Base-by-base conservation (phyloP, 2,113 vertebrate species). In the Phalacrocorax pelagicus region DNA sequence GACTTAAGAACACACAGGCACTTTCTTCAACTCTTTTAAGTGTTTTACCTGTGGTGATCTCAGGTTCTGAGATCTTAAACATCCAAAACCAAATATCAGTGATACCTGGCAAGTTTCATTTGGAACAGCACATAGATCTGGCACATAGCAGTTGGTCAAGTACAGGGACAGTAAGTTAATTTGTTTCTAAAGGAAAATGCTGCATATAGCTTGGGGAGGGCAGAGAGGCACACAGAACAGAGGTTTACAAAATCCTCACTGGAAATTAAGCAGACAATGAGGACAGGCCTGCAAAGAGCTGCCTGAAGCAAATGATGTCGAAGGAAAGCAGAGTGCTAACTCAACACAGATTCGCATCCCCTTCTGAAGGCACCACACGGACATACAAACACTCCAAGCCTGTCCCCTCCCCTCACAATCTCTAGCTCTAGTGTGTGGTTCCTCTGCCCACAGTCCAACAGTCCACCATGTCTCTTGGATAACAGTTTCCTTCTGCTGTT, bases 381-480 rank as follows among this genome's bases (percentile, higher is more conserved):
- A 61, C 3, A 15, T 0, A 23, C 3, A 21, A 34, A 57, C 2
- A 57, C 5, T 34, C 12, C 9, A 12, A 15, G 24, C 5, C 32
- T 36, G 7, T 16, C 51, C 63, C 7, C 3, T 74, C 10, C 29
- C 17, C 22, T 51, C 15, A 12, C 0, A 6, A 49, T 15, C 22
- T 57, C n/a, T 0, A 23, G 9, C 44, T 66, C 17, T 52, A 58
- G 19, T 0, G 4, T 1, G 14, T 7, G 18, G 10, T 49, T 36
- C 27, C 54, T 46, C 67, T 70, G n/a, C 54, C 62, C 42, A 71
- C 54, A 83, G 63, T 30, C 58, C 34, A 58, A 15, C 14, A 8
- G 17, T 9, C 30, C 20, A 27, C 9, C n/a, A 9, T 4, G 20
- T 17, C n/a, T 5, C 9, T 3, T 0, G 0, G 23, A 2, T 27